Evolutionary conservation across 2,888 invertebrate species (phyloP).

Genomic region (Hermaeophaga mercurialis): DNA sequence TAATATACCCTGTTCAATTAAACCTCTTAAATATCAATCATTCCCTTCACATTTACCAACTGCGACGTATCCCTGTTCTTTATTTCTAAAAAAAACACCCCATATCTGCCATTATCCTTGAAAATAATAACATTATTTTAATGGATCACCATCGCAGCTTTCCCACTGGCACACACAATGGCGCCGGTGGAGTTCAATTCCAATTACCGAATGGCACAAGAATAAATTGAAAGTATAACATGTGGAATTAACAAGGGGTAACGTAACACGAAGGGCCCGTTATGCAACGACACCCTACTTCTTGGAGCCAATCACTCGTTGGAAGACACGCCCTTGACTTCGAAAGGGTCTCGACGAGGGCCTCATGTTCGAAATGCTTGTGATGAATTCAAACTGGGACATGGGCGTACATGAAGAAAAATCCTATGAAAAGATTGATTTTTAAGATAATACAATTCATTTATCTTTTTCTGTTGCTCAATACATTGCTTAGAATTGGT

Average conservation of each 20-base stretch:
- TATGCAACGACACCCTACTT: constrained; percentile 51
- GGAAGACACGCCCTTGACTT: constrained; percentile 53
- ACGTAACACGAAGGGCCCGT: constrained; percentile 45
- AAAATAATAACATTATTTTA: constrained; percentile 45
- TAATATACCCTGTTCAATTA: no score
- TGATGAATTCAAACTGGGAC: no score
- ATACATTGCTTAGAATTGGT: no score
- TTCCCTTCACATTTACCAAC: neutral
- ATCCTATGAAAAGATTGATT: no score
- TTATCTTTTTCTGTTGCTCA: no score
- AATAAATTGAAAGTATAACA: constrained; percentile 50
- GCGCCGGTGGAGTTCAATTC: constrained; percentile 38
- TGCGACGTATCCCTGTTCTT: neutral
- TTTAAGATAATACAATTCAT: no score
- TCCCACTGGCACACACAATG: constrained; percentile 38
- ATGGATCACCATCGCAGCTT: constrained; percentile 40
- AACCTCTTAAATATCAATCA: neutral
- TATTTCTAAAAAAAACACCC: constrained; percentile 24
- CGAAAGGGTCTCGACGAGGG: constrained; percentile 32
- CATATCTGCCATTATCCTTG: constrained; percentile 35
- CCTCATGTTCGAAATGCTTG: constrained; percentile 17
- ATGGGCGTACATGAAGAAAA: no score
- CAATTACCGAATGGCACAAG: constrained; percentile 46
- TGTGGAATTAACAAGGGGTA: constrained; percentile 46
- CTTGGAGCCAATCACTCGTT: constrained; percentile 51